Percentiles rank a stretch among this genome's conserved stretches.
phyloP scores from a whole-genome alignment of 2,797 vertebrate species.

The Scarus forsteni region DNA sequence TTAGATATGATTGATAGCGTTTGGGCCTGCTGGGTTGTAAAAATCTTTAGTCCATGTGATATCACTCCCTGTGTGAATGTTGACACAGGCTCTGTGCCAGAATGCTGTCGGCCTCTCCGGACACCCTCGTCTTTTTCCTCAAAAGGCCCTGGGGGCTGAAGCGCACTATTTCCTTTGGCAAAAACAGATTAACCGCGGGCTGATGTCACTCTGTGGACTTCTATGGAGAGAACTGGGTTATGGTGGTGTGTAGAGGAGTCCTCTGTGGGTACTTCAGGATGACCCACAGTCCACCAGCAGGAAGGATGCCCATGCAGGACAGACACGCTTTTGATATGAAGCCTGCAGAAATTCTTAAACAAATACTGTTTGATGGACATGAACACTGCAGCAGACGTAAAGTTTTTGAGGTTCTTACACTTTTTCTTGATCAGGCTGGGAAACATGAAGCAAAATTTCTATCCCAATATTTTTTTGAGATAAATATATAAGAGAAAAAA shows the following conservation, averaged over 20 bases:
- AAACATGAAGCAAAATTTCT: too few species aligned
- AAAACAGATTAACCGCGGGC: constrained; percentile 43
- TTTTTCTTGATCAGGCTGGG: too few species aligned
- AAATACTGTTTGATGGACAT: neutral
- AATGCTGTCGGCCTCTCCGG: constrained; percentile 58
- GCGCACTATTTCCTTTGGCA: constrained; percentile 68
- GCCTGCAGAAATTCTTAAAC: neutral
- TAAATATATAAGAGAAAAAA: too few species aligned
- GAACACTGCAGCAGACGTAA: too few species aligned
- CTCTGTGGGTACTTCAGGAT: constrained; percentile 16
- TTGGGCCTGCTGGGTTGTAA: constrained; percentile 61
- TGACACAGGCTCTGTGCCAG: constrained; percentile 76
- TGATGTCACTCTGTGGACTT: constrained; percentile 63
- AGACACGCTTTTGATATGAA: constrained; percentile 8
- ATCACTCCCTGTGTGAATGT: constrained; percentile 71
- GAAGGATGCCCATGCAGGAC: neutral
- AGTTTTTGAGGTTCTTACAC: too few species aligned
- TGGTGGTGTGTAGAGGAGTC: constrained; percentile 8
- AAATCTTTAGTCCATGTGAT: constrained; percentile 68
- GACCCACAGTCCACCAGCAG: neutral
- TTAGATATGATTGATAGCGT: constrained; percentile 72
- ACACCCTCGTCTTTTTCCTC: constrained; percentile 63
- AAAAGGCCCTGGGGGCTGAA: constrained; percentile 47
- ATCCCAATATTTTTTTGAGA: too few species aligned
- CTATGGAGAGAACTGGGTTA: constrained; percentile 5